These are phyloP conservation scores for Microdon myrmicae DNA, from an alignment of 2,888 invertebrate species.

Conservation along the genomic window DNA sequence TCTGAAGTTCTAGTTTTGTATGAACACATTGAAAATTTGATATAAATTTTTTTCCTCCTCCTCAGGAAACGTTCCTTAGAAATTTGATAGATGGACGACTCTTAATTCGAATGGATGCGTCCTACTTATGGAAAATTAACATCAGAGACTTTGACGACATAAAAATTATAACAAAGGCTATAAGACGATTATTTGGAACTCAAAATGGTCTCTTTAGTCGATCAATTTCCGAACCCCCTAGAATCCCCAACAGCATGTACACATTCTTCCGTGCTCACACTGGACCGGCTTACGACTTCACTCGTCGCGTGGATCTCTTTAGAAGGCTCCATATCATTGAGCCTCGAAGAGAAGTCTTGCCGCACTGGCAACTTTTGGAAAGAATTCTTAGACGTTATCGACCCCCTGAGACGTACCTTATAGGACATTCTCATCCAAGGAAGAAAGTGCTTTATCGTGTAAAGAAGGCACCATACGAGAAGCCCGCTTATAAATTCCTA, in stretches of 20 bases:
- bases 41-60: neutral
- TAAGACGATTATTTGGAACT: constrained; percentile 66
- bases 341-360: constrained; percentile 64
- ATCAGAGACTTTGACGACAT: constrained; percentile 68
- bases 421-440: constrained; percentile 53
- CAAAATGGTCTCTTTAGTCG: constrained; percentile 67
- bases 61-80: constrained; percentile 66
- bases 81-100: constrained; percentile 68
- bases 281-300: constrained; percentile 68
- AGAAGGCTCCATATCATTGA: constrained; percentile 70
- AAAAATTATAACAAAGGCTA: constrained; percentile 59
- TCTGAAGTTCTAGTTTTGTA: neutral
- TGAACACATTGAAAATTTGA: neutral
- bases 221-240: constrained; percentile 67
- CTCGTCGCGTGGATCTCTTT: constrained; percentile 68
- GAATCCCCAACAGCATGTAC: constrained; percentile 69
- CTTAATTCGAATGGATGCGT: constrained; percentile 68
- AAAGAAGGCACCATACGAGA: neutral
- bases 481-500: neutral
- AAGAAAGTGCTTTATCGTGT: constrained; percentile 39
- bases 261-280: constrained; percentile 69
- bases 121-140: constrained; percentile 67
- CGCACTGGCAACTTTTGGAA: constrained; percentile 69
- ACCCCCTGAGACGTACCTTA: constrained; percentile 52
- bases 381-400: constrained; percentile 53